Evolutionary conservation across 2,888 invertebrate genomes (phyloP), one percentile per base, ranked within the genome.

Genomic region (Clunio marinus): DNA sequence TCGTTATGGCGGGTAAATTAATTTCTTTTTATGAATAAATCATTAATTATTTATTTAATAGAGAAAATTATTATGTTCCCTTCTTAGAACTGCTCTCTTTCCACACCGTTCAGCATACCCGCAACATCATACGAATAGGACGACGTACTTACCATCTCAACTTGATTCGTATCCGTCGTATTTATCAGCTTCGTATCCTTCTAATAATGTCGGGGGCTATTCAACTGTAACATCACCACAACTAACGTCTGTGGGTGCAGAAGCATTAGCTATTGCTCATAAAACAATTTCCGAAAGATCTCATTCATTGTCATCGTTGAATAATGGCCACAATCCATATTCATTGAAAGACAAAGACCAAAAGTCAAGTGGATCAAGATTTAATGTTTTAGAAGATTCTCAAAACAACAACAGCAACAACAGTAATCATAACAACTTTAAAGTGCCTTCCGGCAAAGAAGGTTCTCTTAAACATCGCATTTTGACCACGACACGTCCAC

Each of bases 391-490:
- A 5, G 27, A 24, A 15, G 20, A 65, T 10, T 59, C 70, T 20
- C 60, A 17, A 35, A 51, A 15, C 24, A 67, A 22, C 45, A 69
- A 32, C 68, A n/a, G n/a, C n/a, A n/a, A n/a, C n/a, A n/a, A n/a
- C n/a, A n/a, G n/a, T n/a, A n/a, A n/a, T n/a, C n/a, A n/a, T n/a
- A 67, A 41, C 45, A 69, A 45, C 27, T 76, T 76, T 66, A 76
- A 76, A 71, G 80, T 83, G 58, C 83, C 83, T 45, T 80, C 80
- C 15, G 85, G 85, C 35, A 84, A 84, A 72, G 84, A 84, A 74
- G 84, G 85, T 27, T 84, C 84, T 60, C 74, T 85, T 62, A 86
- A 86, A 74, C 85, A 86, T 75, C 78, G 85, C 70, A 82, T 86
- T 71, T 76, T 85, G 70, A 81, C 66, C 7, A 55, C 66, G 22